phyloP scores from a whole-genome alignment of 2,888 invertebrate genomes.

The Napeogenes inachia region DNA sequence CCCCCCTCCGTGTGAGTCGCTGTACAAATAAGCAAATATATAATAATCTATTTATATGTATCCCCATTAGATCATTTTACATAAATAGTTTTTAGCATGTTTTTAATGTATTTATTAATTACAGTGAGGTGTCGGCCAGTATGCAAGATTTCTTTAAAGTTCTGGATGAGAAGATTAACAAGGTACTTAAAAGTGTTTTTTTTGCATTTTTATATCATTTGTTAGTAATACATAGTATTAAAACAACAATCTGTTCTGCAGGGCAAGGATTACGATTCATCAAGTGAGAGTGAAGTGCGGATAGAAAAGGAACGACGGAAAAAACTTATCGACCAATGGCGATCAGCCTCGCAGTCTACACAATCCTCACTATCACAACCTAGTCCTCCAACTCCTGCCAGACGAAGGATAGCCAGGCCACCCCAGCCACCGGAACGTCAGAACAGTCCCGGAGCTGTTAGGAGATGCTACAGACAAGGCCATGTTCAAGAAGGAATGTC shows the following conservation, averaged over 20 bases:
- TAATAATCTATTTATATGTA: too few species aligned
- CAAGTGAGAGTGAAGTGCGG: constrained; percentile 84
- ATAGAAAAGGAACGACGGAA: constrained; percentile 82
- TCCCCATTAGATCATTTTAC: too few species aligned
- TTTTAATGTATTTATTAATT: constrained; percentile 46
- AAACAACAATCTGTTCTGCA: constrained; percentile 43
- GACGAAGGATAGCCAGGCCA: constrained; percentile 54
- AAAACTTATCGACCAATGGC: constrained; percentile 85
- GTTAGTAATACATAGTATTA: background rate
- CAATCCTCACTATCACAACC: constrained; percentile 58
- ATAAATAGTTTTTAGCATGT: background rate
- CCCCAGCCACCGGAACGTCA: constrained; percentile 62
- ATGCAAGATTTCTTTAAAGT: constrained; percentile 95
- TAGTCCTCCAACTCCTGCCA: constrained; percentile 61
- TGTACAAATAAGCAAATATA: too few species aligned
- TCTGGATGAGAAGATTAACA: constrained; percentile 94
- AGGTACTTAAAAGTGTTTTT: constrained; percentile 66
- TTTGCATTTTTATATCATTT: background rate
- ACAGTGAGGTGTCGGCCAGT: constrained; percentile 91
- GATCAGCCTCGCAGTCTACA: constrained; percentile 80
- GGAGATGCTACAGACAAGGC: constrained; percentile 57
- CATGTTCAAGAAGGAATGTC: constrained; percentile 65
- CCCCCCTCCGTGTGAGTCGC: constrained; percentile 54
- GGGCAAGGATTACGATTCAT: constrained; percentile 90
- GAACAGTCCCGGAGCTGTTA: constrained; percentile 56